Conservation (phyloP, 2,888 invertebrate species). For the Schizaphis graminum region DNA sequence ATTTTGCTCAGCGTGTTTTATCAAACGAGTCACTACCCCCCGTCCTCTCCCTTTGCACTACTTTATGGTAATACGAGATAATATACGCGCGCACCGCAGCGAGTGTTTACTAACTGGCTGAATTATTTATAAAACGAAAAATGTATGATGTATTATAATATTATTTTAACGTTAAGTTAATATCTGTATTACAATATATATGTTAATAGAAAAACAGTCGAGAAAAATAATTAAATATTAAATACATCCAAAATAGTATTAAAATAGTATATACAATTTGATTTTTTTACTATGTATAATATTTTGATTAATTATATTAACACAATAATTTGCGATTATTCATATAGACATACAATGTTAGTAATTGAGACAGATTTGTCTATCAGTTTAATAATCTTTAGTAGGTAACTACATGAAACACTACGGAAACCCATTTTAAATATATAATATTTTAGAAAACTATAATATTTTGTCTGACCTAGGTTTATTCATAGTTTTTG, state of each 20-base stretch:
- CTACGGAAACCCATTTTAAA: no score
- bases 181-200: neutral
- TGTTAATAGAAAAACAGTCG: neutral
- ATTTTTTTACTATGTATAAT: no score
- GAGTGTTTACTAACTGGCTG: neutral
- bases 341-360: no score
- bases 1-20: constrained; percentile 51
- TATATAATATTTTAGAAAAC: no score
- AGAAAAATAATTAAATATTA: neutral
- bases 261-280: neutral
- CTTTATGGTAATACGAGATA: constrained; percentile 35
- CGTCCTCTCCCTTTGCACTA: neutral
- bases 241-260: neutral
- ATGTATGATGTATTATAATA: neutral
- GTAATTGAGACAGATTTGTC: no score
- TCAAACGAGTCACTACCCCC: constrained; percentile 35
- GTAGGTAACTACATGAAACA: no score
- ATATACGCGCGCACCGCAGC: neutral
- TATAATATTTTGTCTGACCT: no score
- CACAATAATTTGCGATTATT: no score
- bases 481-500: no score
- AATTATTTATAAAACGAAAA: neutral
- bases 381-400: no score
- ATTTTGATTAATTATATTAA: no score
- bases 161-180: neutral